Evolutionary conservation across 2,888 invertebrate species (phyloP), one percentile per base, ranked within the genome.

Genomic region (Sabatieria punctata): DNA sequence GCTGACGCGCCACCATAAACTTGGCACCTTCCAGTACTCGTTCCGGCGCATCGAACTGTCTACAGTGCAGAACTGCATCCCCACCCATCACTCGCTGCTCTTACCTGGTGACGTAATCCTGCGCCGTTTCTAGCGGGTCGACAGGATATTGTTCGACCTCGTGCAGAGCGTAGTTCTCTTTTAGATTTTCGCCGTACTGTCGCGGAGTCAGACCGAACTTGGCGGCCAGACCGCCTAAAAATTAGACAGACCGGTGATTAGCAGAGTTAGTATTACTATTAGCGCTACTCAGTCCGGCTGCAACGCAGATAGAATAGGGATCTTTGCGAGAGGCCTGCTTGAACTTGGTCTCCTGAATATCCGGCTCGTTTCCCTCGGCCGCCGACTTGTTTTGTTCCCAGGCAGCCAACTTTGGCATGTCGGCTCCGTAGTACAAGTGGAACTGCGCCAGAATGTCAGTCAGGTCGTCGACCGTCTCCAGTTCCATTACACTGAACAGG

Each of bases 371-470:
- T 13, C 4, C 15, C 40, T n/a, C n/a, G n/a, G 37, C 24, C 18
- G 21, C 45, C 21, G 13, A 39, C 24, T 51, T 42, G 21, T 26
- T 36, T n/a, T 27, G 49, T 43, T 60, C 61, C 56, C 57, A 56
- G 26, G 47, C 48, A 4, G 45, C 41, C 70, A 71, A 68, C 47
- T 63, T 60, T n/a, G 64, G 60, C 25, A 70, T 56, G 46, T 69
- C 68, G 3, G 78, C 77, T 0, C 84, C 81, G 65, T 95, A 93
- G 68, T 93, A 86, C 19, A 95, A 71, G 53, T 85, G 75, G 66
- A 95, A 95, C 62, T 93, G 88, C 54, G 82, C 79, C 67, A 85
- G 86, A 1, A 86, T 81, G 61, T 97, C 97, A 49, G 82, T 80
- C 0, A 95, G 68, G 65, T 93, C 91, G 65, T 95, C 93, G 11